These are phyloP conservation scores for Bimastos eiseni DNA, from an alignment of 2,888 invertebrate genomes.

Conservation along the genomic window DNA sequence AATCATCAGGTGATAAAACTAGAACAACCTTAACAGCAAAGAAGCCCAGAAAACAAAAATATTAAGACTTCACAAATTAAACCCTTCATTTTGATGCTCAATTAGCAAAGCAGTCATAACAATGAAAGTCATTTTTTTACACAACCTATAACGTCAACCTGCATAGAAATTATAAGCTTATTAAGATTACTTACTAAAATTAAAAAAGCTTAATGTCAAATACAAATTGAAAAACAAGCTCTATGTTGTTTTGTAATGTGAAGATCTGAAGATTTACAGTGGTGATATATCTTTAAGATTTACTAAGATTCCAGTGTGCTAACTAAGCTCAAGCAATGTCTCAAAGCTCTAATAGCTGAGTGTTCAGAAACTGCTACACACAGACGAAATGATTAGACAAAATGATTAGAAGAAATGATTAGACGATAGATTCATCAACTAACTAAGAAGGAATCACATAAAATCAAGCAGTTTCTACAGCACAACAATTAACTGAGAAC, in stretches of 20 bases:
- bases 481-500: neutral
- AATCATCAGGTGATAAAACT: neutral
- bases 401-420: neutral
- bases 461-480: neutral
- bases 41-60: neutral
- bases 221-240: neutral
- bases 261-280: too few relatives aligned
- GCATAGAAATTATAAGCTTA: neutral
- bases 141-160: neutral
- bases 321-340: neutral
- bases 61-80: neutral
- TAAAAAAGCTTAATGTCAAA: neutral
- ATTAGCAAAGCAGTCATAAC: neutral
- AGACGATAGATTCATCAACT: neutral
- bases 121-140: neutral
- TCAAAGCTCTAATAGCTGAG: neutral
- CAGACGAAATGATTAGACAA: too few relatives aligned
- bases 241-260: neutral
- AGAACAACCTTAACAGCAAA: neutral
- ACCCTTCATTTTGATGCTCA: neutral
- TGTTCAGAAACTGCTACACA: neutral
- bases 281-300: too few relatives aligned
- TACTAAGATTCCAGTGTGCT: neutral
- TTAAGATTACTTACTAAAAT: neutral
- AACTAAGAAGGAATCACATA: neutral